Conservation (phyloP, 2,888 invertebrate genomes). For the Magallana nippona region DNA sequence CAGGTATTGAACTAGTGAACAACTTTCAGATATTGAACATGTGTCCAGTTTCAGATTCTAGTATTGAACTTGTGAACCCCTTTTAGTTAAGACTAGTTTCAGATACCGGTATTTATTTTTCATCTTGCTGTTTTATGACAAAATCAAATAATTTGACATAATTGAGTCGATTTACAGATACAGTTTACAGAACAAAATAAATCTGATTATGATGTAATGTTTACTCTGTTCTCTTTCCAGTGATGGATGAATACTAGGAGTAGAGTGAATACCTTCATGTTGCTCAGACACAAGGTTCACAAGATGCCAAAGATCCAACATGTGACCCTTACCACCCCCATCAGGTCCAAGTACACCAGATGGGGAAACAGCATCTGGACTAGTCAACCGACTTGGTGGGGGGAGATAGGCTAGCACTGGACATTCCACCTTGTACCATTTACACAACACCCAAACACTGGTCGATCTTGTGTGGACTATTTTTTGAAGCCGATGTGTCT, state of each 20-base stretch:
- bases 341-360: slow-evolving; percentile 1
- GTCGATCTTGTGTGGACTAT: background rate
- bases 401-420: slow-evolving; percentile 23
- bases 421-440: slow-evolving; percentile 18
- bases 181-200: no score
- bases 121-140: no score
- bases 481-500: slow-evolving; percentile 1
- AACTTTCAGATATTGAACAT: no score
- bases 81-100: no score
- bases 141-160: no score
- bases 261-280: slow-evolving; percentile 22
- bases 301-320: slow-evolving; percentile 35
- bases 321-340: slow-evolving; percentile 38
- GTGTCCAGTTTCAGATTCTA: no score
- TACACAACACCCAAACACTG: background rate
- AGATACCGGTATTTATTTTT: no score
- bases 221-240: background rate
- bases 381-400: slow-evolving; percentile 23
- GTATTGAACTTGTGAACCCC: no score
- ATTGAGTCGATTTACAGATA: no score
- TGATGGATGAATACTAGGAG: slow-evolving; percentile 2
- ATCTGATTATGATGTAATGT: no score
- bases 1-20: no score
- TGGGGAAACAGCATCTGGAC: background rate
- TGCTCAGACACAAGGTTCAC: slow-evolving; percentile 42